A percentile compares a stretch with the other conserved stretches of the same genome.
Conservation (phyloP, 2,888 invertebrate genomes). For the Drosophila limbata region DNA sequence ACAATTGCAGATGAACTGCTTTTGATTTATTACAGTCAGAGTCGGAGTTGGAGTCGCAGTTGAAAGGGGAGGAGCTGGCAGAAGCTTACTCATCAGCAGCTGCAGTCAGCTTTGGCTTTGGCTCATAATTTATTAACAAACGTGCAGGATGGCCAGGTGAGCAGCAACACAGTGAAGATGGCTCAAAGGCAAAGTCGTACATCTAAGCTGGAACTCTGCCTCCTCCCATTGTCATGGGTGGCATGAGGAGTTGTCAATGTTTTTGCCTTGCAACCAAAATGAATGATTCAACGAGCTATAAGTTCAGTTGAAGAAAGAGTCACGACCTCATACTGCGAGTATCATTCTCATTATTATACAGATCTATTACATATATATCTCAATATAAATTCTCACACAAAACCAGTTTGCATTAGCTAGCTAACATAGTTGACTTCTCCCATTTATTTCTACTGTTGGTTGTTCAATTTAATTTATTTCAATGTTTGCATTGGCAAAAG, state of each 20-base stretch:
- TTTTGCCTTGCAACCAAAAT: conserved; percentile 12
- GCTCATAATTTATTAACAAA: conserved; percentile 81
- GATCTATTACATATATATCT: conserved; percentile 8
- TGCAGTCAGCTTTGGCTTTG: conserved; percentile 67
- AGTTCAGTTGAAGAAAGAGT: conserved; percentile 4
- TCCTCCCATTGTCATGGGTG: conserved; percentile 6
- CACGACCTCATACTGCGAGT: conserved; percentile 4
- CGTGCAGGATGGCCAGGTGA: conserved; percentile 18
- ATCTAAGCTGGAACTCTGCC: conserved; percentile 20
- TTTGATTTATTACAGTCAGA: conserved; percentile 79
- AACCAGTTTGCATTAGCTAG: conserved; percentile 32
- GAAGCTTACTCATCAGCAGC: conserved; percentile 71
- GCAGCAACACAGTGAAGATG: conserved; percentile 9
- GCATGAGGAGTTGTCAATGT: conserved; percentile 38
- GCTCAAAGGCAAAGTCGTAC: conserved; percentile 27
- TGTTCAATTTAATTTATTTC: conserved; percentile 47
- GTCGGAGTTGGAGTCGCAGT: conserved; percentile 14
- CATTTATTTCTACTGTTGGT: conserved; percentile 16
- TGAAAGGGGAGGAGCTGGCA: conserved; percentile 23
- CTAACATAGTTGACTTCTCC: conserved; percentile 13
- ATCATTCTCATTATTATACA: background rate
- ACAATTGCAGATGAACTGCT: conserved; percentile 77
- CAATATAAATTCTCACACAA: conserved; percentile 8
- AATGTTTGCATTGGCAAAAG: conserved; percentile 42
- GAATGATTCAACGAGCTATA: conserved; percentile 23